phyloP scores from a whole-genome alignment of 2,797 vertebrate genomes.

The Gobio occitaniae region DNA sequence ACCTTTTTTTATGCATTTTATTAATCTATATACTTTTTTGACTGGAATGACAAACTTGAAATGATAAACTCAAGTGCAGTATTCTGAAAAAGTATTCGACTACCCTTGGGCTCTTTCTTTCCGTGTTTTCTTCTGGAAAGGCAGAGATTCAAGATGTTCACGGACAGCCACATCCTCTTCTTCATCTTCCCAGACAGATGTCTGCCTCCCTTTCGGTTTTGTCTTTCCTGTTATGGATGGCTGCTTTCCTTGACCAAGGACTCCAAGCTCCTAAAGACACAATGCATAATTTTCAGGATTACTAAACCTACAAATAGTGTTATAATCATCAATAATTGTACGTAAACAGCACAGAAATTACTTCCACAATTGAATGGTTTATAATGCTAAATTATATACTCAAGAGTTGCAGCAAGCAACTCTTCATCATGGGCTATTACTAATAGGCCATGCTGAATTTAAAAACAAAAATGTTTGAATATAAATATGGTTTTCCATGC shows the following conservation, averaged over 20 bases:
- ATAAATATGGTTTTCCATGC: background rate
- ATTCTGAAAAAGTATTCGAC: background rate
- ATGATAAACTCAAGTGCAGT: background rate
- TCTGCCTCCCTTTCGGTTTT: slow-evolving; percentile 47
- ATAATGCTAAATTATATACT: background rate
- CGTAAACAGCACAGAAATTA: background rate
- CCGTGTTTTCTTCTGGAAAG: slow-evolving; percentile 64
- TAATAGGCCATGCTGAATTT: no score
- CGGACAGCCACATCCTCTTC: slow-evolving; percentile 73
- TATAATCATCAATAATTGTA: background rate
- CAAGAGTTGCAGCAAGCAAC: background rate
- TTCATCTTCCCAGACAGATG: slow-evolving; percentile 59
- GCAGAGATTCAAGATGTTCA: slow-evolving; percentile 61
- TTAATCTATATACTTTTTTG: background rate
- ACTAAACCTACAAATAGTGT: background rate
- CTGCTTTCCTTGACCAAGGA: slow-evolving; percentile 87
- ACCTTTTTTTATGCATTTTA: background rate
- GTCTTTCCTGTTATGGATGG: slow-evolving; percentile 74
- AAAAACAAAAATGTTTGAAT: background rate
- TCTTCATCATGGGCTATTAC: background rate
- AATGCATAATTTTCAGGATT: background rate
- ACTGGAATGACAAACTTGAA: background rate
- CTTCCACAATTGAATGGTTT: background rate
- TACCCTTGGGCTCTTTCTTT: slow-evolving; percentile 48
- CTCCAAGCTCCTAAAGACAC: slow-evolving; percentile 84